phyloP scores from a whole-genome alignment of 2,888 invertebrate species.

The Linnaemya tessellans region DNA sequence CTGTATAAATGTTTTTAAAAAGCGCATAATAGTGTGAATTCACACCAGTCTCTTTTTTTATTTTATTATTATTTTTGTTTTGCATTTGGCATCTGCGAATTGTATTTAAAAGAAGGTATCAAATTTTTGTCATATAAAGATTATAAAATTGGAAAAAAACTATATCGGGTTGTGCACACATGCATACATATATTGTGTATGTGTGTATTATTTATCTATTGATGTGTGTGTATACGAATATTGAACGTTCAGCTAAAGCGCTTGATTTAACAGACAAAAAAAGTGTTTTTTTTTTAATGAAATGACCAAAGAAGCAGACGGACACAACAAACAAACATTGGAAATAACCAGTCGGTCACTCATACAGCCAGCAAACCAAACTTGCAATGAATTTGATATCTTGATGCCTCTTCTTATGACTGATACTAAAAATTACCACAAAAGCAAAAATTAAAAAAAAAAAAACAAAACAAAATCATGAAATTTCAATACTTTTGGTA shows the following conservation, averaged over 20 bases:
- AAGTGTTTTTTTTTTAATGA: constrained; percentile 65
- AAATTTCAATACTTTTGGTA: constrained; percentile 40
- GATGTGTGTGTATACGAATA: not conserved
- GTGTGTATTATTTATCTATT: not conserved
- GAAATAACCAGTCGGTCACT: constrained; percentile 32
- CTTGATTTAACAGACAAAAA: constrained; percentile 69
- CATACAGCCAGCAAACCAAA: constrained; percentile 41
- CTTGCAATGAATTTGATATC: constrained; percentile 55
- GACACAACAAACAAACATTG: not conserved
- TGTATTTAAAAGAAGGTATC: constrained; percentile 66
- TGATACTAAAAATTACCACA: constrained; percentile 55
- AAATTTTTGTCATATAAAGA: constrained; percentile 68
- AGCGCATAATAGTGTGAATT: constrained; percentile 67
- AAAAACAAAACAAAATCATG: constrained; percentile 6
- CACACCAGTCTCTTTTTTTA: constrained; percentile 62
- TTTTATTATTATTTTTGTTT: constrained; percentile 6
- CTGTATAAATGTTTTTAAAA: constrained; percentile 41
- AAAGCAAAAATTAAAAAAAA: constrained; percentile 22
- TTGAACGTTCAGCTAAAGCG: constrained; percentile 47
- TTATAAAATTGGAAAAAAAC: constrained; percentile 44
- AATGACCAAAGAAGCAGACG: constrained; percentile 39
- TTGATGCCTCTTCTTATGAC: constrained; percentile 10
- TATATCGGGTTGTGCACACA: constrained; percentile 21
- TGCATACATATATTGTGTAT: not conserved
- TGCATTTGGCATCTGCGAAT: constrained; percentile 65